Evolutionary conservation across 2,113 vertebrate species (phyloP).

Genomic region (Eudyptes chrysolophus): DNA sequence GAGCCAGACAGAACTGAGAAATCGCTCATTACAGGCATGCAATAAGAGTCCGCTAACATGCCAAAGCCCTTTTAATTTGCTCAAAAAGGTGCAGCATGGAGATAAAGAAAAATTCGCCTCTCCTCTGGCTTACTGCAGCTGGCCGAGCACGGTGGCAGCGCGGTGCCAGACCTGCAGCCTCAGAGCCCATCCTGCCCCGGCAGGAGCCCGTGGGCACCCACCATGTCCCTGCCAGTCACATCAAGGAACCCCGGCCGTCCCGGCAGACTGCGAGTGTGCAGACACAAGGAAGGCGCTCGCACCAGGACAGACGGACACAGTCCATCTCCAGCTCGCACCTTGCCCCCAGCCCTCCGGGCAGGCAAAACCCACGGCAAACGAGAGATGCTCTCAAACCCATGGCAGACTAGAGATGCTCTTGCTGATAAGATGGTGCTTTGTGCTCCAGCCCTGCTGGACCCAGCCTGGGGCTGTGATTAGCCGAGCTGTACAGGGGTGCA

Average conservation of each 20-base stretch:
- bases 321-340: not conserved
- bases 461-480: not conserved
- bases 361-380: accelerated
- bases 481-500: not conserved
- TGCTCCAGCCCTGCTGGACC: not conserved
- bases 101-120: not conserved
- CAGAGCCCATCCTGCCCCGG: not conserved
- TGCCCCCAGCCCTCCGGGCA: too few species aligned
- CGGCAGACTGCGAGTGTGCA: not conserved
- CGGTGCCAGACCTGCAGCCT: accelerated
- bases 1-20: constrained; percentile 3
- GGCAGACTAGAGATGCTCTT: not conserved
- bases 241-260: accelerated
- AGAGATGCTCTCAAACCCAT: not conserved
- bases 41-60: not conserved
- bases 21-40: not conserved
- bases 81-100: constrained; percentile 7
- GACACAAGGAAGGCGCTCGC: not conserved
- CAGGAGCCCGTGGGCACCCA: accelerated
- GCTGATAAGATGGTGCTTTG: not conserved
- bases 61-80: constrained; percentile 28
- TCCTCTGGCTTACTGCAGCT: not conserved
- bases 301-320: not conserved
- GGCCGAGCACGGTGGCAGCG: not conserved
- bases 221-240: not conserved